A percentile compares a stretch with the other conserved stretches of the same genome.
These are phyloP conservation scores for Zoanthus sociatus DNA, from an alignment of 92 coral and sea anemone genomes.

Conservation along the genomic window DNA sequence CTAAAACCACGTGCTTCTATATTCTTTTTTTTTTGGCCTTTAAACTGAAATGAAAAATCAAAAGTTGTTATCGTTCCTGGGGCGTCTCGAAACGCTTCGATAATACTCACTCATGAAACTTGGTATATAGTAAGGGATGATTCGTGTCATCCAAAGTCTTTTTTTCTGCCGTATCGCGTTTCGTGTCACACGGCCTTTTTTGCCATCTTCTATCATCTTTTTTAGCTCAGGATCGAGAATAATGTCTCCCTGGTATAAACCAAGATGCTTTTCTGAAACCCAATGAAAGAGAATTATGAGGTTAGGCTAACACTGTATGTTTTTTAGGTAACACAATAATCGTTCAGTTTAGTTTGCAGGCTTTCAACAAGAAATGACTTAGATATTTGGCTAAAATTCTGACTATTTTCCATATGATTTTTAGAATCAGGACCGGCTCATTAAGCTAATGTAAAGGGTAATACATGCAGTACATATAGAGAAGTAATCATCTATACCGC, in stretches of 20 bases:
- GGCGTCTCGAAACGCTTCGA: too few species aligned
- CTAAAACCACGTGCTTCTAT: too few species aligned
- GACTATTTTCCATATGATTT: too few species aligned
- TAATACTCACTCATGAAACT: conserved; percentile 65
- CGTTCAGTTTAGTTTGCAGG: neutral
- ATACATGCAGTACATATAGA: too few species aligned
- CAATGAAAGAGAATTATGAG: neutral
- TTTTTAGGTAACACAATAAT: neutral
- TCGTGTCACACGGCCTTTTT: conserved; percentile 57
- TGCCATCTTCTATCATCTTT: conserved; percentile 40
- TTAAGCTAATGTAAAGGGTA: too few species aligned
- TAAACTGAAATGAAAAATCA: too few species aligned
- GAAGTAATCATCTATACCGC: too few species aligned
- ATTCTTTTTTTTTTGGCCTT: too few species aligned
- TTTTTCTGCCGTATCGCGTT: conserved; percentile 69
- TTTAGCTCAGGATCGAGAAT: conserved; percentile 68
- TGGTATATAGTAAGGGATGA: conserved; percentile 69
- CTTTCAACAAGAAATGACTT: too few species aligned
- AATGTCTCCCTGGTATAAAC: conserved; percentile 86
- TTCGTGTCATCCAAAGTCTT: conserved; percentile 73
- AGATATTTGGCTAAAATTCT: too few species aligned
- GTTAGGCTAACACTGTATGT: neutral
- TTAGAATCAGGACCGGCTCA: too few species aligned
- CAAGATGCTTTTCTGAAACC: conserved; percentile 46
- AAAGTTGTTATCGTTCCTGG: too few species aligned